phyloP scores from a whole-genome alignment of 1,140 invertebrate genomes.

The Hesperophylax magnus region DNA sequence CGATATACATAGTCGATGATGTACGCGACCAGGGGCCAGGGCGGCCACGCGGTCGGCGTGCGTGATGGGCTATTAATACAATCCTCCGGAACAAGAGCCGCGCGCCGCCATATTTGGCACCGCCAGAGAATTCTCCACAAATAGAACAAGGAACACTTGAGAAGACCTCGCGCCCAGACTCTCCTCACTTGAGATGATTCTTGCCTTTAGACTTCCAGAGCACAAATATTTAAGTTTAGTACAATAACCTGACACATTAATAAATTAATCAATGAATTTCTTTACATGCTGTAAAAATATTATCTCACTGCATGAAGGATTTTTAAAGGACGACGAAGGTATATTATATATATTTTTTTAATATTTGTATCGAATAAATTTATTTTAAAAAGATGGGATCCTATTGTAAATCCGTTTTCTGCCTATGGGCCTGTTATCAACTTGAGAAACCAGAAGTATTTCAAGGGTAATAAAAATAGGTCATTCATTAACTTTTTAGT shows the following conservation, averaged over 20 bases:
- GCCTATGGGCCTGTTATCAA: no score
- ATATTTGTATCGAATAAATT: no score
- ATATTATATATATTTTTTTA: no score
- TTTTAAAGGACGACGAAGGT: no score
- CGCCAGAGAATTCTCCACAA: constrained; percentile 39
- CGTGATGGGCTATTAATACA: constrained; percentile 41
- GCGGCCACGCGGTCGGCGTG: constrained; percentile 12
- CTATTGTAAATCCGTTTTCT: no score
- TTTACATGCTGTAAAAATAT: no score
- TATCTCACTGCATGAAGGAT: no score
- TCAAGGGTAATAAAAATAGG: not conserved
- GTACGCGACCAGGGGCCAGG: constrained; percentile 2
- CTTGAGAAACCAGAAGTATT: not conserved
- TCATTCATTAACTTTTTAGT: not conserved
- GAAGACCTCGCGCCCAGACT: constrained; percentile 44
- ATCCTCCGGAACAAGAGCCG: constrained; percentile 16
- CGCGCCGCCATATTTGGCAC: constrained; percentile 53
- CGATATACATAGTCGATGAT: constrained; percentile 48
- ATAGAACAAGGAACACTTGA: constrained; percentile 52
- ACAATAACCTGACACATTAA: no score
- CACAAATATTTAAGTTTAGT: no score
- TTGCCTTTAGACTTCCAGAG: not conserved
- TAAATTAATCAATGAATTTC: no score
- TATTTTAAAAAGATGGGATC: no score
- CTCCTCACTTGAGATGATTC: constrained; percentile 33